A percentile compares a stretch with the other conserved stretches of the same genome.
Conservation (phyloP, 1,140 invertebrate genomes). For the Calephelis virginiensis region DNA sequence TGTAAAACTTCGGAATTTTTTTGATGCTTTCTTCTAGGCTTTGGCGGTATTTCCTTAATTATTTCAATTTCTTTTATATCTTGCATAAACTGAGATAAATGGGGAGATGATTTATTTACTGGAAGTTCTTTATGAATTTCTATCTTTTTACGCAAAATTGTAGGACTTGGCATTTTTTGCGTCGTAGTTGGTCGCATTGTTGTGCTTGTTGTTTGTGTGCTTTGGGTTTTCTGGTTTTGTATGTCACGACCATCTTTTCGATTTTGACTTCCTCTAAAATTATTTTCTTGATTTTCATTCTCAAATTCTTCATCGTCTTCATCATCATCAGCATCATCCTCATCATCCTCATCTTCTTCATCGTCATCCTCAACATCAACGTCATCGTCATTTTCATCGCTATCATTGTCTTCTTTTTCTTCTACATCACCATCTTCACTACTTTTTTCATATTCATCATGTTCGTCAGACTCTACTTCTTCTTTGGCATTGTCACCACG, state of each 20-base stretch:
- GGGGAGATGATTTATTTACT: constrained; percentile 49
- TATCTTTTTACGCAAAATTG: constrained; percentile 54
- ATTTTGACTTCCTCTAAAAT: constrained; percentile 29
- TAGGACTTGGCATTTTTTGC: constrained; percentile 43
- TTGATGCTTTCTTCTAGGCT: constrained; percentile 38
- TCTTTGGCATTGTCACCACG: constrained; percentile 28
- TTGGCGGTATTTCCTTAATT: constrained; percentile 58
- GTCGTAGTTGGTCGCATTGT: constrained; percentile 43
- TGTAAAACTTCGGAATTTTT: constrained; percentile 57
- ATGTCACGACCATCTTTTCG: constrained; percentile 20
- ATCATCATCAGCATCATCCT: constrained; percentile 30
- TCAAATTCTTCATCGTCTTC: constrained; percentile 32
- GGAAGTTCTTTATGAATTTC: constrained; percentile 68
- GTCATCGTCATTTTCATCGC: constrained; percentile 34
- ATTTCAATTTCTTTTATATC: constrained; percentile 72
- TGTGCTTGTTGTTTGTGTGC: constrained; percentile 48
- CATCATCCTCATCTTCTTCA: constrained; percentile 32
- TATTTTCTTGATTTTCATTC: constrained; percentile 31
- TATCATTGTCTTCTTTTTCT: constrained; percentile 30
- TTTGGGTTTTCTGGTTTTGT: constrained; percentile 32
- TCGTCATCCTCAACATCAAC: constrained; percentile 35
- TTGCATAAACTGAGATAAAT: constrained; percentile 61
- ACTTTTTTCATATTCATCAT: too few species aligned
- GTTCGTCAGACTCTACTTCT: not conserved
- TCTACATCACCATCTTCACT: constrained; percentile 34